phyloP scores from a whole-genome alignment of 1,140 invertebrate genomes.

The Leguminivora glycinivorella region DNA sequence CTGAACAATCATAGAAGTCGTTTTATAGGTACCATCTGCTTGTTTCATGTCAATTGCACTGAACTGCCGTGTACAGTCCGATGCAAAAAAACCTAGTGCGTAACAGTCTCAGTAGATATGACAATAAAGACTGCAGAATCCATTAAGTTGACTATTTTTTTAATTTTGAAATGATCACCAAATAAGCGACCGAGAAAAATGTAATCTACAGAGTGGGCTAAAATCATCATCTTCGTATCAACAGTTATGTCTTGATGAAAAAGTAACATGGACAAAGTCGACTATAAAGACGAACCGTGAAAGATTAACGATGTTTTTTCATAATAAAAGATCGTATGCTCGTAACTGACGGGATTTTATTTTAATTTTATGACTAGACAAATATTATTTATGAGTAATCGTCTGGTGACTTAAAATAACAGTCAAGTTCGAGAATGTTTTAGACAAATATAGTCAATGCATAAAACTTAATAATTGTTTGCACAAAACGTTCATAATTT shows the following conservation, averaged over 20 bases:
- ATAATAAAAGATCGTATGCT: background rate
- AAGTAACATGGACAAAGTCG: background rate
- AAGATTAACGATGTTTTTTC: background rate
- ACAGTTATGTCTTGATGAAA: too few species aligned
- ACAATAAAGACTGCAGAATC: too few species aligned
- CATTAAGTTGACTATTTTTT: too few species aligned
- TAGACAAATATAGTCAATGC: background rate
- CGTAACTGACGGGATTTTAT: background rate
- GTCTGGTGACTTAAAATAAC: background rate
- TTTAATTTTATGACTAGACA: background rate
- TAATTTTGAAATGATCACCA: too few species aligned
- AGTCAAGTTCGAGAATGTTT: background rate
- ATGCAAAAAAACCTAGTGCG: background rate
- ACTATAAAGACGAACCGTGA: background rate
- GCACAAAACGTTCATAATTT: too few species aligned
- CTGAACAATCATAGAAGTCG: background rate
- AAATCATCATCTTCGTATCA: too few species aligned
- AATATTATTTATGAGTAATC: background rate
- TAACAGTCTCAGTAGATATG: background rate
- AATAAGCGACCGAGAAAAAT: too few species aligned
- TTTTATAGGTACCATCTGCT: background rate
- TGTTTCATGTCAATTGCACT: constrained; percentile 3
- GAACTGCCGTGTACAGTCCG: background rate
- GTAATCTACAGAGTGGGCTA: too few species aligned
- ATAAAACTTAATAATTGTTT: too few species aligned